Conservation (phyloP, 1,140 invertebrate species). For the Schlechtendalia chinensis region DNA sequence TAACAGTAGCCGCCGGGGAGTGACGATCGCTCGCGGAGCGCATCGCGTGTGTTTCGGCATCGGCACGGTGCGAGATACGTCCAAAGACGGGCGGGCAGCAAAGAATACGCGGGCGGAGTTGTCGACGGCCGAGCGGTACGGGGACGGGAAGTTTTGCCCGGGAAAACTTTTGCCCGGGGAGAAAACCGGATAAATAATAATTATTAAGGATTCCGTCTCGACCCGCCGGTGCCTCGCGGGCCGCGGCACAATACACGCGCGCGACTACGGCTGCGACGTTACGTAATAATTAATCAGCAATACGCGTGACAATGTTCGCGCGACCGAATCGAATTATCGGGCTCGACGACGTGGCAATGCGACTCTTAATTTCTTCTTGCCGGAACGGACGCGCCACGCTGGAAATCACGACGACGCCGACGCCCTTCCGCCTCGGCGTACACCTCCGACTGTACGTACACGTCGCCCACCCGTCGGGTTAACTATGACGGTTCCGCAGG, state of each 20-base stretch:
- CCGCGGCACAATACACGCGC: background rate
- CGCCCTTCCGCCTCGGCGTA: background rate
- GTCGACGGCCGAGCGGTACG: background rate
- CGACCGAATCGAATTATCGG: constrained; percentile 14
- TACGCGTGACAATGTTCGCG: constrained; percentile 30
- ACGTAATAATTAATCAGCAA: constrained; percentile 22
- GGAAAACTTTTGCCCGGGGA: constrained; percentile 43
- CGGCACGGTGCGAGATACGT: too few relatives aligned
- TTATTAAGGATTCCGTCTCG: constrained; percentile 35
- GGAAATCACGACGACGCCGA: background rate
- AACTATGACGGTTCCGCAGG: too few relatives aligned
- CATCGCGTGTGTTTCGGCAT: too few relatives aligned
- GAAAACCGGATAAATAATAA: constrained; percentile 50
- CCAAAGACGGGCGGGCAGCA: background rate
- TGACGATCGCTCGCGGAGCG: too few relatives aligned
- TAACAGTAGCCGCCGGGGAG: too few relatives aligned
- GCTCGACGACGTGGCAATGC: constrained; percentile 8
- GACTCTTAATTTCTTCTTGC: constrained; percentile 12
- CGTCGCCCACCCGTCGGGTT: too few relatives aligned
- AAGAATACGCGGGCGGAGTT: too few relatives aligned
- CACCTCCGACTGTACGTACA: too few relatives aligned
- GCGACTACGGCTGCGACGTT: background rate
- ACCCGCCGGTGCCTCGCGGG: background rate
- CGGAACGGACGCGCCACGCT: background rate
- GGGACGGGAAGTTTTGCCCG: constrained; percentile 7